A percentile compares a stretch with the other conserved stretches of the same genome.
phyloP scores from a whole-genome alignment of 2,113 vertebrate genomes.

The Chaetodon auriga region DNA sequence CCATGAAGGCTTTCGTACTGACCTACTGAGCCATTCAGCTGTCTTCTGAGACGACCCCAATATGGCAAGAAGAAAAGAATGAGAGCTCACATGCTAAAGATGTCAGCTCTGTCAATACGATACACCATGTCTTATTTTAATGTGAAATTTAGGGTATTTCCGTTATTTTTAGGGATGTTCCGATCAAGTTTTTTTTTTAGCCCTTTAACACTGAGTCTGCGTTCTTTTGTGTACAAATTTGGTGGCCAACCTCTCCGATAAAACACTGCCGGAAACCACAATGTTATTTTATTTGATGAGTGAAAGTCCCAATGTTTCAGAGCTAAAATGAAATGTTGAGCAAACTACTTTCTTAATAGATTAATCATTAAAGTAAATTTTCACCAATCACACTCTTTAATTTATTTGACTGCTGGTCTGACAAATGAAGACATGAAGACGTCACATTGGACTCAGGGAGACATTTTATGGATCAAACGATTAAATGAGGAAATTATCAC shows the following conservation, averaged over 20 bases:
- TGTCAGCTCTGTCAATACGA: neutral
- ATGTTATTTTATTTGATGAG: neutral
- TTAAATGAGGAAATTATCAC: neutral
- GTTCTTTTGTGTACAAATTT: neutral
- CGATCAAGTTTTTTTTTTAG: neutral
- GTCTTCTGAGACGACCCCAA: constrained; percentile 32
- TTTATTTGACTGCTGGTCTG: neutral
- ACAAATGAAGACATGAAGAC: neutral
- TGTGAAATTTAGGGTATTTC: neutral
- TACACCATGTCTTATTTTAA: neutral
- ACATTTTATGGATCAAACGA: neutral
- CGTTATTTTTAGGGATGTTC: neutral
- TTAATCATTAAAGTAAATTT: neutral
- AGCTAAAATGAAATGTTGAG: neutral
- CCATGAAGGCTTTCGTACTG: constrained; percentile 18
- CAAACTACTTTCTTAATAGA: neutral
- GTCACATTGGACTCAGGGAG: neutral
- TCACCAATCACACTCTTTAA: neutral
- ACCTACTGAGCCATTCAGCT: constrained; percentile 36
- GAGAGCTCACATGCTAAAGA: neutral
- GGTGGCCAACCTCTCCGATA: too few relatives aligned
- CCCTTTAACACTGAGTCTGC: neutral
- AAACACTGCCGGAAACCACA: neutral
- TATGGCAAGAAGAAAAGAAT: neutral
- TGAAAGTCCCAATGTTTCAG: neutral